Evolutionary conservation across 2,113 vertebrate species (phyloP), one percentile per base, ranked within the genome.

Genomic region (Anoura caudifer): DNA sequence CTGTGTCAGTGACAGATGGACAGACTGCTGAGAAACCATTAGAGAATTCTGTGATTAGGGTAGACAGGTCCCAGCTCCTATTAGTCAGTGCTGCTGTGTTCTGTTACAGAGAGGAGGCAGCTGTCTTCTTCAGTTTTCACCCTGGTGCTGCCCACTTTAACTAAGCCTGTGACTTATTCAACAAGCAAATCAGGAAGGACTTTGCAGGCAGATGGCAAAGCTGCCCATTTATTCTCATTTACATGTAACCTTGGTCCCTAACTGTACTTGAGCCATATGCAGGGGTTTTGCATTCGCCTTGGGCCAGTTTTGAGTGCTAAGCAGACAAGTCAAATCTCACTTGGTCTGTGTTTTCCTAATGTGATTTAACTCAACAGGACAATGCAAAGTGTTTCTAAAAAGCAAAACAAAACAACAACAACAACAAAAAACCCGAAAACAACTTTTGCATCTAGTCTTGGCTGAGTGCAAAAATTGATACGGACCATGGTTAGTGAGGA

Each of bases 171-270:
- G 87, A 61, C 24, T 41, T 97, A 97, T 97, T 7, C 5, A 45
- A 81, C n/a, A 96, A 96, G 77, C 38, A 98, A 91, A 98, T 98
- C 88, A 97, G 93, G 93, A 95, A 98, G 75, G 81, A 93, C 92
- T 96, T 97, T 96, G 84, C 67, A 54, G 97, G 97, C 98, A 98
- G 98, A 98, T 98, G 98, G 97, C 33, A 7, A 41, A 94, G 10
- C 90, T 97, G 92, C 96, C 36, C 96, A 22, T 85, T 96, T 73
- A 50, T 84, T 96, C 92, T 98, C 97, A 98, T 98, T 98, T 96
- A 81, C 90, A 97, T 96, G 79, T 89, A 97, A 15, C 80, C 89
- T 98, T 88, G 77, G 83, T 96, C 92, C 84, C 77, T 88, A 95
- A 96, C 87, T 95, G 79, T 59, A 63, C 95, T 98, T 96, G 61